Conservation (phyloP, 2,888 invertebrate genomes). For the Mythimna albipuncta region DNA sequence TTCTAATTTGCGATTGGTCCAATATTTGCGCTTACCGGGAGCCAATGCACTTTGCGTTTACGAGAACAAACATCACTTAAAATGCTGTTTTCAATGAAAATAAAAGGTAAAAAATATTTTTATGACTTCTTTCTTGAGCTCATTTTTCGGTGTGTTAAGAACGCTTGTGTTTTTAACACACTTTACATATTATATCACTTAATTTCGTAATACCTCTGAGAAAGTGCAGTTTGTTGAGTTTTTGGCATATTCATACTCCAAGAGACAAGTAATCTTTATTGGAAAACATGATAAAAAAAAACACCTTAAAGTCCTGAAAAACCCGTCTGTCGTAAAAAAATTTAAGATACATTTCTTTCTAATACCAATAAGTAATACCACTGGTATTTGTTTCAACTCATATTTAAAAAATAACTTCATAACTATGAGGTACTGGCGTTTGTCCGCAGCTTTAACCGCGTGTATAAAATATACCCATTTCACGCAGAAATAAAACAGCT, state of each 20-base stretch:
- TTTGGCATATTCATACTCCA: neutral
- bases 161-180: slow-evolving; percentile 28
- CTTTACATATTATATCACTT: slow-evolving; percentile 24
- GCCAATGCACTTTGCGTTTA: slow-evolving; percentile 64
- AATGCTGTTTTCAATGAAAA: slow-evolving; percentile 47
- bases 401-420: no score
- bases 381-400: no score
- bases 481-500: no score
- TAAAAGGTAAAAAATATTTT: slow-evolving; percentile 42
- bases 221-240: slow-evolving; percentile 10
- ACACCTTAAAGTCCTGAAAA: neutral
- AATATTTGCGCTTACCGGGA: slow-evolving; percentile 58
- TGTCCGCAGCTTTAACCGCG: no score
- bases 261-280: neutral
- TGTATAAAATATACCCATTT: no score
- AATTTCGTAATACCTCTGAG: slow-evolving; percentile 29
- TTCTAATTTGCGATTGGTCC: slow-evolving; percentile 56
- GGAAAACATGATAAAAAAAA: neutral
- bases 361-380: no score
- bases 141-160: slow-evolving; percentile 37
- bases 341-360: no score
- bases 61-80: slow-evolving; percentile 52
- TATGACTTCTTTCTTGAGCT: slow-evolving; percentile 44
- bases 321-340: neutral
- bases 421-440: no score